Base-by-base conservation (phyloP, 2,888 invertebrate genomes). In the Arctia plantaginis region DNA sequence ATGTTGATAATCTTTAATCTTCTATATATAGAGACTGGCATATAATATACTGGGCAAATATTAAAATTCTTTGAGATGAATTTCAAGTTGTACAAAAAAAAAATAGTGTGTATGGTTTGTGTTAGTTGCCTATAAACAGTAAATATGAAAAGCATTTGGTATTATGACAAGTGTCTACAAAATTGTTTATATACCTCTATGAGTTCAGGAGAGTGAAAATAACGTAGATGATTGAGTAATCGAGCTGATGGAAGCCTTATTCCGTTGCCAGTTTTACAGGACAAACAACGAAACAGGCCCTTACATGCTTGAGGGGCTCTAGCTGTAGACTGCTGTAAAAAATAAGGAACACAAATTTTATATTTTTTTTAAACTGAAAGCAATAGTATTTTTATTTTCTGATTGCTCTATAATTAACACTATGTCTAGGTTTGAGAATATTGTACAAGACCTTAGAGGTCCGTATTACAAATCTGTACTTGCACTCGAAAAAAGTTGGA, bases 151-250 rank as follows among this genome's bases (percentile, higher is more conserved):
- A 30, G 20, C 10, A 62, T 30, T 30, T 27, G 15, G 8, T 41
- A n/a, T 12, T 39, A 6, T 27, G 6, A 30, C 15, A 13, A 0
- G 74, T 73, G 15, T 59, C 3, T 33, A 71, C 23, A 33, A 6
- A 65, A 15, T 47, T 30, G 15, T 59, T 44, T 59, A 33, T 20
- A 67, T 69, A 96, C 96, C 94, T 96, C 95, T 77, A 94, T 90
- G 74, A 96, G 94, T 77, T 93, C 90, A 41, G 93, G 90, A 75
- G 91, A 83, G 80, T 96, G 96, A 82, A 88, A 93, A 85, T 93
- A 94, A 73, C 95, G 94, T 59, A 96, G 89, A 83, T 96, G 96
- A 80, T 96, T 94, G 71, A 96, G 90, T 86, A 96, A 89, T 70
- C 96, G 91, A 30, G 91, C 94, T 68, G 94, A 86, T 3, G 95